Evolutionary conservation across 1,140 invertebrate species (phyloP).

Genomic region (Eupristina koningsbergeri): DNA sequence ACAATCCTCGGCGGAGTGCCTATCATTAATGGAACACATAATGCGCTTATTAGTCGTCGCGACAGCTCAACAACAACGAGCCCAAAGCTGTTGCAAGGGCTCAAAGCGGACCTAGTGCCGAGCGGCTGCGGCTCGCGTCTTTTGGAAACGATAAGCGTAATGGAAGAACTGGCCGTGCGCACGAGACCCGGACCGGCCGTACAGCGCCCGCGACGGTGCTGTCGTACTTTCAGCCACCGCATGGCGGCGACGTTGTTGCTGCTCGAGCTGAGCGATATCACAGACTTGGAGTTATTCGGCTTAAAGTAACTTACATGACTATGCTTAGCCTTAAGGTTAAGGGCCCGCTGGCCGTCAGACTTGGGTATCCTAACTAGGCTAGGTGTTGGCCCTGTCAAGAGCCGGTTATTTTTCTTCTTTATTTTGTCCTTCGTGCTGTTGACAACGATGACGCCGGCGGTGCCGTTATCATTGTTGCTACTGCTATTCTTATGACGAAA

Average conservation of each 20-base stretch:
- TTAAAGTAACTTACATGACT: constrained; percentile 64
- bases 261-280: constrained; percentile 74
- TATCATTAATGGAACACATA: constrained; percentile 73
- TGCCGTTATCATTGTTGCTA: constrained; percentile 44
- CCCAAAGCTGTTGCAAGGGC: neutral
- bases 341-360: constrained; percentile 73
- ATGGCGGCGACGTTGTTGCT: constrained; percentile 39
- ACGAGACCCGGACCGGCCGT: constrained; percentile 45
- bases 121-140: constrained; percentile 53
- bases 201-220: constrained; percentile 6
- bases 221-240: constrained; percentile 8
- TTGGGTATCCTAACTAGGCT: constrained; percentile 75
- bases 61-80: constrained; percentile 62
- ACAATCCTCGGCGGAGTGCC: constrained; percentile 60
- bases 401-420: constrained; percentile 44
- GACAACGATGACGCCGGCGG: constrained; percentile 22
- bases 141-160: constrained; percentile 74
- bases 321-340: constrained; percentile 74
- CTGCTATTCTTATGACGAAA: constrained; percentile 20
- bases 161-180: constrained; percentile 72
- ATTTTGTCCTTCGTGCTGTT: constrained; percentile 29
- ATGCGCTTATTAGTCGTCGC: constrained; percentile 66
- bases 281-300: constrained; percentile 72
- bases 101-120: neutral
- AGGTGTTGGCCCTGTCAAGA: constrained; percentile 64